Conservation (phyloP, 2,888 invertebrate species). For the Aspidapion aeneum region DNA sequence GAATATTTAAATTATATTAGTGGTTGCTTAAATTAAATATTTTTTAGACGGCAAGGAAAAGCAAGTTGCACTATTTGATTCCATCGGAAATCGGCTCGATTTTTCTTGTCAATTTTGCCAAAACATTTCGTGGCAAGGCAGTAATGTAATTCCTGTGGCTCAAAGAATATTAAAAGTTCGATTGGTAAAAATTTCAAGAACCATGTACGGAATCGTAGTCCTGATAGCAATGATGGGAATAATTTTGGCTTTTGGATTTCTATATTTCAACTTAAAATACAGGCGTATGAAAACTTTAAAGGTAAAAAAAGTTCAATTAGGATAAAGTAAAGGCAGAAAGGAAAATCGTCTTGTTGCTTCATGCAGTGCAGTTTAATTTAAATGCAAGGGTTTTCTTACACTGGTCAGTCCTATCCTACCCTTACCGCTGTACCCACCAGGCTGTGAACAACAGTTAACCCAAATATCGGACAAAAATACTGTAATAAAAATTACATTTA, state of each 20-base stretch:
- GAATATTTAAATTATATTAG: too few species aligned
- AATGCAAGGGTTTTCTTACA: too few species aligned
- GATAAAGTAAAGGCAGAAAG: too few species aligned
- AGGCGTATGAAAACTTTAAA: constrained; percentile 79
- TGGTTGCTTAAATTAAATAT: too few species aligned
- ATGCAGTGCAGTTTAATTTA: too few species aligned
- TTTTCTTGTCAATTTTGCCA: constrained; percentile 69
- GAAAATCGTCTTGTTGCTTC: too few species aligned
- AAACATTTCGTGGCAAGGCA: constrained; percentile 68
- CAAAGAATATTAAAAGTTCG: constrained; percentile 68
- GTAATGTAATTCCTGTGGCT: constrained; percentile 72
- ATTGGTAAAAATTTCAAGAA: constrained; percentile 73
- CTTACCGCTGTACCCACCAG: too few species aligned
- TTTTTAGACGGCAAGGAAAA: constrained; percentile 62
- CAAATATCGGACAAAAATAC: too few species aligned
- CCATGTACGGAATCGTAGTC: constrained; percentile 71
- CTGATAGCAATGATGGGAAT: constrained; percentile 73
- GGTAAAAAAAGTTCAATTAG: too few species aligned
- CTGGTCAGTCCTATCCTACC: too few species aligned
- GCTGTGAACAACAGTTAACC: too few species aligned
- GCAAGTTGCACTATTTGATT: constrained; percentile 69
- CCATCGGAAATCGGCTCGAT: constrained; percentile 59
- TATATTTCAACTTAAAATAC: constrained; percentile 70
- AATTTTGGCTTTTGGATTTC: constrained; percentile 67
- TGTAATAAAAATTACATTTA: too few species aligned